Evolutionary conservation across 1,140 invertebrate genomes (phyloP), one percentile per base, ranked within the genome.

Genomic region (Drosophila baimaii): DNA sequence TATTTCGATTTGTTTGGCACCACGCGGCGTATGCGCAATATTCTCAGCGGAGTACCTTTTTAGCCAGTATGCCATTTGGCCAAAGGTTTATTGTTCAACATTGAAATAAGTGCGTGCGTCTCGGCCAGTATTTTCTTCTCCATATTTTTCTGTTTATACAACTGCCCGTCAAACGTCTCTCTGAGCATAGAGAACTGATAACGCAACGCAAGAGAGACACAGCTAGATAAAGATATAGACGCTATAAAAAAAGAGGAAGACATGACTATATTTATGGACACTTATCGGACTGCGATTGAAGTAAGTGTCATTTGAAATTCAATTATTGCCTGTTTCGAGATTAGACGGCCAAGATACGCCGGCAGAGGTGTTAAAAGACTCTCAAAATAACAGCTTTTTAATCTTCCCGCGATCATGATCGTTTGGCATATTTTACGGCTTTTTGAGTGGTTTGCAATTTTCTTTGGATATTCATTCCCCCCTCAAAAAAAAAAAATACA

Each of bases 71-170:
- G 65, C 82, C 61, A 71, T 81, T 85, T 81, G 64, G 47, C 37
- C 82, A 85, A 81, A 85, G 77, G 82, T 86, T 85, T 81, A 79
- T 79, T 76, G 75, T 68, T 59, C 46, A 70, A 76, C 79, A 86
- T 79, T 81, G 68, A 81, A 46, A 46, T 54, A 63, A 46, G 66
- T 61, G 63, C 76, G 68, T 77, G 55, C 62, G 56, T 37, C 21
- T 25, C 52, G 78, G 63, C 21, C 47, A 56, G 29, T 52, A 9
- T 68, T 77, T 68, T 64, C 62, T 65, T 35, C 49, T 54, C 31
- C 15, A 33, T 27, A 31, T 39, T 44, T 49, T 2, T 46, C 6
- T 23, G n/a, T 33, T 19, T 56, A 35, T 21, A 10, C 15, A 35
- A 64, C 3, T 51, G 21, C 21, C 31, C 51, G 27, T 37, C 31